Conservation (phyloP, 2,888 invertebrate species). For the Caenorhabditis uteleia region DNA sequence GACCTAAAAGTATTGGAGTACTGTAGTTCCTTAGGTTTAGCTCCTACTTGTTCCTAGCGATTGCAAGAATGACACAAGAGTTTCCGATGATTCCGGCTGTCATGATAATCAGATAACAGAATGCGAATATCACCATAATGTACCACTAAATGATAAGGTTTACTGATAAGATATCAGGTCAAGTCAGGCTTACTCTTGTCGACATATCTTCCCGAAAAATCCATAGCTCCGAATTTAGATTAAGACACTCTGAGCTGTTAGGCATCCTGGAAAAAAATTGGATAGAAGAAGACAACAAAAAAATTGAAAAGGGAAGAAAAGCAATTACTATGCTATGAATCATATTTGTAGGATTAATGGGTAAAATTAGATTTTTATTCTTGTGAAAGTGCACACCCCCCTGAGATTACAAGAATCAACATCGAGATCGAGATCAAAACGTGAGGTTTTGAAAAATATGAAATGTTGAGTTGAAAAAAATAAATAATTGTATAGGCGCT, state of each 20-base stretch:
- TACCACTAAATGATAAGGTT: slow-evolving; percentile 35
- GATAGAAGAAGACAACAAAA: no score
- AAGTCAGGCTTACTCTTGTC: slow-evolving; percentile 24
- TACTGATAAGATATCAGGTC: neutral
- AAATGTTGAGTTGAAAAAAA: no score
- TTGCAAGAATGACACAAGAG: slow-evolving; percentile 64
- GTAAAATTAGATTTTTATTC: no score
- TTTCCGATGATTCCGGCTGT: slow-evolving; percentile 64
- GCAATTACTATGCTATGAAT: no score
- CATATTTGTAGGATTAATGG: no score
- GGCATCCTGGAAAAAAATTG: slow-evolving; percentile 53
- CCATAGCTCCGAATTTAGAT: slow-evolving; percentile 65
- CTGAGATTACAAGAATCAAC: no score
- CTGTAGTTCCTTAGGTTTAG: neutral
- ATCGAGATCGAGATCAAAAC: no score
- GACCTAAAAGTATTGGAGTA: slow-evolving; percentile 44
- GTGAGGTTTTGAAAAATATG: no score
- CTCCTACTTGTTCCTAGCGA: slow-evolving; percentile 62
- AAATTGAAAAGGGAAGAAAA: no score
- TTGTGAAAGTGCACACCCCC: no score
- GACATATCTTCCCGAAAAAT: slow-evolving; percentile 50
- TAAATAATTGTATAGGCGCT: no score
- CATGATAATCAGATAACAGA: slow-evolving; percentile 63
- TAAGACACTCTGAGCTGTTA: slow-evolving; percentile 58
- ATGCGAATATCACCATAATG: slow-evolving; percentile 58